These are phyloP conservation scores for Alosa alosa DNA, from an alignment of 2,113 vertebrate genomes.

Conservation along the genomic window DNA sequence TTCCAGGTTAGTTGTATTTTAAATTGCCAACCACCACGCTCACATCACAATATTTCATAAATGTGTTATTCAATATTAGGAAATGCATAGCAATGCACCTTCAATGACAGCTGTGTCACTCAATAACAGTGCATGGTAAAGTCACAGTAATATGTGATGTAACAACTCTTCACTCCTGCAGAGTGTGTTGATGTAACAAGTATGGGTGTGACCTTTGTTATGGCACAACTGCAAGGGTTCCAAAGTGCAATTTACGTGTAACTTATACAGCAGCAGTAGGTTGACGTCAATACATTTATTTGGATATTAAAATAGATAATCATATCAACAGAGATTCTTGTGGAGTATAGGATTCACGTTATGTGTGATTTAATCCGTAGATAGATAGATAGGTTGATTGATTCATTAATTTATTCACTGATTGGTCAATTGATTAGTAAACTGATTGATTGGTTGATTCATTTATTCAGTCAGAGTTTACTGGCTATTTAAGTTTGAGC, in stretches of 20 bases:
- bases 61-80: neutral
- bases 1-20: neutral
- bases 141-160: neutral
- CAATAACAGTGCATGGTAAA: neutral
- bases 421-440: no score
- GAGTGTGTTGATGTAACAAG: neutral
- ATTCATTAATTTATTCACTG: no score
- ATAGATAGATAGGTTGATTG: no score
- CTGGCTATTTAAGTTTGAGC: neutral
- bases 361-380: no score
- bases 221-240: neutral
- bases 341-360: no score
- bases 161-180: neutral
- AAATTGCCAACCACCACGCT: neutral
- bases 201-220: constrained; percentile 1
- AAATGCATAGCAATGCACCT: neutral
- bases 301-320: no score
- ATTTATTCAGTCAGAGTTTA: neutral
- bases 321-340: no score
- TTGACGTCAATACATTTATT: no score
- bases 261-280: neutral
- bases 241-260: neutral
- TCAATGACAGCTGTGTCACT: neutral
- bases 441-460: no score
- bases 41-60: neutral